Evolutionary conservation across 2,888 invertebrate genomes (phyloP).

Genomic region (Norana najaformis): DNA sequence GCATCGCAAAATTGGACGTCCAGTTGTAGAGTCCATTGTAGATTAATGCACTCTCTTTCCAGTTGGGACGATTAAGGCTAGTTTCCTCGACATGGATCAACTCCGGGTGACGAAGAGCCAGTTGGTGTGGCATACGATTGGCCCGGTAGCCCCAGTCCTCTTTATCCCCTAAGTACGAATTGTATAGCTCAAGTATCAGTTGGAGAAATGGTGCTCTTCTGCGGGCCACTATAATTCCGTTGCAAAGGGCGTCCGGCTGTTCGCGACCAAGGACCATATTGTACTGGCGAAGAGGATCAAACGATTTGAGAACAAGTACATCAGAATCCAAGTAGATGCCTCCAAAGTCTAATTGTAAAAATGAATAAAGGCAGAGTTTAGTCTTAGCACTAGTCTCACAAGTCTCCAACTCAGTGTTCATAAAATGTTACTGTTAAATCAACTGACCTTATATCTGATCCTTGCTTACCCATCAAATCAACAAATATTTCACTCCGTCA

Average conservation of each 20-base stretch:
- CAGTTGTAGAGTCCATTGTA: conserved; percentile 35
- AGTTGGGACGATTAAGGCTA: conserved; percentile 36
- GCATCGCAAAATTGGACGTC: conserved; percentile 48
- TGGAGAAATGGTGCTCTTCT: conserved; percentile 37
- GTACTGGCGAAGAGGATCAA: conserved; percentile 37
- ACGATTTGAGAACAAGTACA: conserved; percentile 37
- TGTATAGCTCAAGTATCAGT: conserved; percentile 34
- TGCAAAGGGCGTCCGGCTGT: conserved; percentile 34
- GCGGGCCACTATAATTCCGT: conserved; percentile 36
- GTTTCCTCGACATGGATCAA: conserved; percentile 38
- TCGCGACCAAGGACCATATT: conserved; percentile 39
- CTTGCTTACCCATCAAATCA: background rate
- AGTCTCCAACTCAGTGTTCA: background rate
- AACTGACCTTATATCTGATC: background rate
- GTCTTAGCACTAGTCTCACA: too few relatives aligned
- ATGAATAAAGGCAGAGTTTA: background rate
- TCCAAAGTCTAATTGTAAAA: conserved; percentile 26
- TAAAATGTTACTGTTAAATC: background rate
- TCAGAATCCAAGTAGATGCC: conserved; percentile 44
- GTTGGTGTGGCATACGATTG: conserved; percentile 29
- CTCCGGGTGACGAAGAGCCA: conserved; percentile 32
- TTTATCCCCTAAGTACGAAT: background rate
- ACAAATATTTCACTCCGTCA: background rate
- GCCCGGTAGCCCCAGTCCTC: conserved; percentile 28
- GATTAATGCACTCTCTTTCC: conserved; percentile 27